Base-by-base conservation (phyloP, 2,797 vertebrate genomes). In the Agapornis canus region DNA sequence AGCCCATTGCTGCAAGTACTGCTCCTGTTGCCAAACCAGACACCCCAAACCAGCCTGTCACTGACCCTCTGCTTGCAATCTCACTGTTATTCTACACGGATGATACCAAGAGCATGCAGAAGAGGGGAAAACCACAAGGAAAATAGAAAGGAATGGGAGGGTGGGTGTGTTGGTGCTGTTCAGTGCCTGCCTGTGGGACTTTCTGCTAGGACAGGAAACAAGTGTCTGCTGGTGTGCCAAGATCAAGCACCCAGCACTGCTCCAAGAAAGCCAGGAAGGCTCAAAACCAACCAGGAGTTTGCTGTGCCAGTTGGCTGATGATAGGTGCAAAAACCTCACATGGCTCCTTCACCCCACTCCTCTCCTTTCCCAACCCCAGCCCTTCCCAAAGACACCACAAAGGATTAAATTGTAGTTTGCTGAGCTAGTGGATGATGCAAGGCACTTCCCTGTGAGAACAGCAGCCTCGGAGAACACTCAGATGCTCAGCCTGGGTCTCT, bases 381-480 rank as follows among this genome's bases (percentile, higher is more conserved):
- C 66, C 66, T 82, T 70, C 86, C 73, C 76, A 72, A 75, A 91
- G 64, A 42, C 60, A 57, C 84, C 6, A 1, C 59, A 21, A n/a
- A 76, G 78, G 68, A 72, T 57, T 64, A 61, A 31, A 66, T 21
- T 51, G 71, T 29, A 72, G 61, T 80, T 51, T 82, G 84, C 85
- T 82, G 86, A 87, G 93, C 84, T 70, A 87, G 52, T 56, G 82
- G 90, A 60, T 91, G 86, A 66, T 39, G 78, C 57, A 51, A 79
- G 75, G 80, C 27, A 0, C 91, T 90, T 86, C 39, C 77, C 82
- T 0, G 2, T 42, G 79, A 92, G 79, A 88, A 45, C 43, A 39
- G 48, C 37, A 48, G 42, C 71, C 81, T 77, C 32, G 2, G 29
- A 70, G 63, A 86, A 25, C 37, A 40, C 2, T 5, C 13, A n/a